phyloP scores from a whole-genome alignment of 2,797 vertebrate species.

The Coilia nasus region DNA sequence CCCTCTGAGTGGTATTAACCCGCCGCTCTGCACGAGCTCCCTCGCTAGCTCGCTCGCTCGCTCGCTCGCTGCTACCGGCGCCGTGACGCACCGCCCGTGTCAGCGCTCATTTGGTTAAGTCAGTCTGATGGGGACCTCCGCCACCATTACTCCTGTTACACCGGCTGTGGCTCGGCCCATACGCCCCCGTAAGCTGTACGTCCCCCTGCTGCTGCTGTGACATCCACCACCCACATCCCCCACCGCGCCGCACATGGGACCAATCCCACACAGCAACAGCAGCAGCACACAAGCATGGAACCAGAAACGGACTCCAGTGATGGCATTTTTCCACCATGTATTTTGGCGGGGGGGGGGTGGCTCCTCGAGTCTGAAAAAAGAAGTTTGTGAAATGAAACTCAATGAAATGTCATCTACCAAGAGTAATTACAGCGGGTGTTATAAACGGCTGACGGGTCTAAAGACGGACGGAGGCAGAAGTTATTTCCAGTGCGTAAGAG shows the following conservation, averaged over 20 bases:
- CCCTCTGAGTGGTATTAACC: conserved; percentile 34
- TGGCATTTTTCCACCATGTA: conserved; percentile 17
- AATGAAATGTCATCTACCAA: conserved; percentile 33
- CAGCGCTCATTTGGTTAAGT: conserved; percentile 56
- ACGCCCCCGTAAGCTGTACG: not conserved
- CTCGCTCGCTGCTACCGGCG: too few species aligned
- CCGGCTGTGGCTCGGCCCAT: not conserved
- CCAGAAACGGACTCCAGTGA: conserved; percentile 22
- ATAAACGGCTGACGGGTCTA: not conserved
- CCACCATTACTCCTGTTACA: conserved; percentile 39
- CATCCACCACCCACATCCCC: not conserved
- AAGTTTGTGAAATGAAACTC: conserved; percentile 23
- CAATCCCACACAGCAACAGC: not conserved
- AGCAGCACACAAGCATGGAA: not conserved
- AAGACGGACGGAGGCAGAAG: not conserved
- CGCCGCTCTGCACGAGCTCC: not conserved
- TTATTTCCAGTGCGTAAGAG: not conserved
- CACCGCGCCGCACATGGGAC: not conserved
- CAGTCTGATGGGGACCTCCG: conserved; percentile 45
- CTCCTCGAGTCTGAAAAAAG: not conserved
- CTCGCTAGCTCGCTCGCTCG: too few species aligned
- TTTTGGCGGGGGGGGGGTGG: not conserved
- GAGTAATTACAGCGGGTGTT: conserved; percentile 22
- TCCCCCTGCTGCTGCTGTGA: not conserved
- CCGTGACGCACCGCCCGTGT: conserved; percentile 53